A percentile compares a stretch with the other conserved stretches of the same genome.
Evolutionary conservation across 2,888 invertebrate species (phyloP).

Genomic region (Cecidostiba fungosa): DNA sequence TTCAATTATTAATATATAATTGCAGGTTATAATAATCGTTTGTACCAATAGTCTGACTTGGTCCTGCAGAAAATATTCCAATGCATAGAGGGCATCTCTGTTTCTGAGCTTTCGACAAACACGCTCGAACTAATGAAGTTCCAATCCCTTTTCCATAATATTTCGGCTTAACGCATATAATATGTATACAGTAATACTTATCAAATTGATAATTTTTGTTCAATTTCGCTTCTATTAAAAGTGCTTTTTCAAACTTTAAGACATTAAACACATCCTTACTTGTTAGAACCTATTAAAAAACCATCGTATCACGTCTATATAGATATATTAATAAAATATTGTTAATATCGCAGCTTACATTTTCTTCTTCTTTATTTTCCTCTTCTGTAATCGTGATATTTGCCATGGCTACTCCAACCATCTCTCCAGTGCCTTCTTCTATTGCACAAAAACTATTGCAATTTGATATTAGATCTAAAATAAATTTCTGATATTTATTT

Average conservation of each 20-base stretch:
- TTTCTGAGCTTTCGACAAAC: slow-evolving; percentile 62
- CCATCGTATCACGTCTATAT: background rate
- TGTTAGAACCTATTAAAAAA: background rate
- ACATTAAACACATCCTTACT: slow-evolving; percentile 24
- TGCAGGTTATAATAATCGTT: background rate
- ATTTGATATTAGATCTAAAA: slow-evolving; percentile 57
- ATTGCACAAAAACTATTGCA: slow-evolving; percentile 68
- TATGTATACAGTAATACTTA: slow-evolving; percentile 63
- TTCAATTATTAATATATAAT: too few relatives aligned
- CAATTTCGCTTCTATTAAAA: slow-evolving; percentile 41
- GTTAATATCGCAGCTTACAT: background rate
- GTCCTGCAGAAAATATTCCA: slow-evolving; percentile 67
- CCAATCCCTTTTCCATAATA: slow-evolving; percentile 67
- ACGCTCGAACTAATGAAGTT: slow-evolving; percentile 68
- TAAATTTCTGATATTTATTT: slow-evolving; percentile 56
- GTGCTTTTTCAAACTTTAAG: slow-evolving; percentile 1
- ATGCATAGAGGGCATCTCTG: slow-evolving; percentile 61
- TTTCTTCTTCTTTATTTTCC: background rate
- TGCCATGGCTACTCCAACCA: slow-evolving; percentile 68
- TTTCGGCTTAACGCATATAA: slow-evolving; percentile 65
- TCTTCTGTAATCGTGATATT: background rate
- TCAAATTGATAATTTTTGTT: slow-evolving; percentile 52
- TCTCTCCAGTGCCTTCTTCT: slow-evolving; percentile 67
- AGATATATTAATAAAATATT: background rate
- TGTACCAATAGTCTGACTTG: slow-evolving; percentile 68